Evolutionary conservation across 2,797 vertebrate genomes (phyloP), one percentile per base, ranked within the genome.

Genomic region (Pantherophis alleghaniensis): DNA sequence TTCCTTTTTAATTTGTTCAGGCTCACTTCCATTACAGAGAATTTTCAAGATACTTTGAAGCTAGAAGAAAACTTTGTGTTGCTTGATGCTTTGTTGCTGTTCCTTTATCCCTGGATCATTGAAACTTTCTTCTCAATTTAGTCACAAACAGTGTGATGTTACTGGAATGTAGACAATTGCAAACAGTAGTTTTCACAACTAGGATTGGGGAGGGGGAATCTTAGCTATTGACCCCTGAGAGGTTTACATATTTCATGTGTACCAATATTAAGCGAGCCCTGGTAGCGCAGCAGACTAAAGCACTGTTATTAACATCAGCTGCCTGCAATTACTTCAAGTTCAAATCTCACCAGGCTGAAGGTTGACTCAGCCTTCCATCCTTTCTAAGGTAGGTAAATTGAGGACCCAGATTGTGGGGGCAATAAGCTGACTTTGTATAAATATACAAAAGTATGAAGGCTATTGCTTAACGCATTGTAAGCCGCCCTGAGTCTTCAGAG

Each of bases 101-200:
- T 51, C 6, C 59, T 47, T 87, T 63, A 47, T 37, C 57, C 1
- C 1, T 55, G 61, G 55, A 60, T 87, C 26, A 55, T 18, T 91
- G 51, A 69, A 5, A 2, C 22, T 56, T 32, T 20, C 28, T 28
- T 37, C 26, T 86, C 83, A 92, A 37, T 51, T 83, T 32, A 32
- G 10, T 57, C 32, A 79, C 57, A 56, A 26, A 88, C 63, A 51
- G 1, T 57, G n/a, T 28, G 37, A 83, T 63, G 24, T 5, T 87
- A 83, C 28, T 51, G 14, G 87, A 88, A 51, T 63, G 12, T 28
- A 87, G 56, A 26, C 26, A 37, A 63, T 57, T 92, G 47, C 63
- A 16, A 53, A 51, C 13, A 11, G 32, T 32, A 47, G 3, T 53
- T 10, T 92, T 87, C 6, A 1, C 18, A 0, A n/a, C 7, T 28